Percentiles rank a stretch among this genome's conserved stretches.
Evolutionary conservation across 2,113 vertebrate genomes (phyloP).

Genomic region (Pluvianellus socialis): DNA sequence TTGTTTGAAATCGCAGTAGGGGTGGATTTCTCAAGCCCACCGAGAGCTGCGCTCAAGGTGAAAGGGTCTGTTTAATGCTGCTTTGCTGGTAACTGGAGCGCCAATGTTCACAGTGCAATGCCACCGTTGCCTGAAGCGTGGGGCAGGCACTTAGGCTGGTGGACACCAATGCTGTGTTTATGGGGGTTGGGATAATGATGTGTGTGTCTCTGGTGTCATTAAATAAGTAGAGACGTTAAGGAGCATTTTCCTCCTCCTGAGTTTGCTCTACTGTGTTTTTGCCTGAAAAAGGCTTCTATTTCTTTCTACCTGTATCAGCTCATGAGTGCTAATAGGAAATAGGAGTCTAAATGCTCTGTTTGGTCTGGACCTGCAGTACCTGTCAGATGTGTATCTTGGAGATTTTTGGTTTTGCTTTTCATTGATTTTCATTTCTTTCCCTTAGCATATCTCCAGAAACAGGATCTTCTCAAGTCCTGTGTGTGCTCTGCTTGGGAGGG

Average conservation of each 20-base stretch:
- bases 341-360: neutral
- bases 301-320: neutral
- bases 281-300: neutral
- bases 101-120: neutral
- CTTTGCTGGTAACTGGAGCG: neutral
- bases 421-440: neutral
- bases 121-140: accelerated
- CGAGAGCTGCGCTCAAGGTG: accelerated
- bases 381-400: neutral
- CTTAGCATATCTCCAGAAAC: neutral
- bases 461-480: neutral
- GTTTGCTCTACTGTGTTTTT: accelerated
- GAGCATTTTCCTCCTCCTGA: neutral
- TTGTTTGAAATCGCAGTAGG: neutral
- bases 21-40: neutral
- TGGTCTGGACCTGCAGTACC: neutral
- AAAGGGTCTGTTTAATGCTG: neutral
- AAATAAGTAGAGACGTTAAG: neutral
- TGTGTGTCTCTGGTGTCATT: neutral
- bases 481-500: neutral
- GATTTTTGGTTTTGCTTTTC: neutral
- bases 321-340: neutral
- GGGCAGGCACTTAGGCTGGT: neutral
- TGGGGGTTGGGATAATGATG: neutral
- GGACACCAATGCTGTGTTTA: neutral